Percentiles rank a stretch among this genome's conserved stretches.
Evolutionary conservation across 23 tunicate genomes (phyloP).

Genomic region (Ciona savignyi): DNA sequence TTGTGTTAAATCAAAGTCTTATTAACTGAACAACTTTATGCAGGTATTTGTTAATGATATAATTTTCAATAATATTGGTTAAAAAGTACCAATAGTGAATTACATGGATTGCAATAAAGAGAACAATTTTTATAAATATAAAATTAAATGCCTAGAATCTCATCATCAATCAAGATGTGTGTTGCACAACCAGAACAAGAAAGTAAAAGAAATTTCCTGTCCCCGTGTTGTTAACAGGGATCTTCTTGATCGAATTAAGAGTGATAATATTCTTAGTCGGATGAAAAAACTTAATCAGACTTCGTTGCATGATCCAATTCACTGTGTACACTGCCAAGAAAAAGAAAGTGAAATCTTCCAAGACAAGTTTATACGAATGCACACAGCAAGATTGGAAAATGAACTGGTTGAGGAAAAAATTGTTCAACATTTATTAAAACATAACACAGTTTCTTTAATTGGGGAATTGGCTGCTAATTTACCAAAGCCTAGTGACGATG

Average conservation of each 20-base stretch:
- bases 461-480: constrained; percentile 5
- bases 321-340: not conserved
- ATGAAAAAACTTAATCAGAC: constrained; percentile 2
- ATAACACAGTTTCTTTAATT: constrained; percentile 1
- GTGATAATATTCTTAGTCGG: not conserved
- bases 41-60: no score
- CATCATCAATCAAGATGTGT: not conserved
- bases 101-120: not conserved
- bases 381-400: not conserved
- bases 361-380: not conserved
- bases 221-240: not conserved
- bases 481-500: not conserved
- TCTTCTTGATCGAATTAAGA: not conserved
- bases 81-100: not conserved
- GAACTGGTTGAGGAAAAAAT: not conserved
- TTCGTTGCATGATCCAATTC: not conserved
- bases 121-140: no score
- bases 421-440: not conserved
- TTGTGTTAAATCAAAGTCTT: no score
- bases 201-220: no score
- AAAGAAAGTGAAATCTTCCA: not conserved
- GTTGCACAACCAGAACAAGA: not conserved
- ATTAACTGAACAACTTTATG: no score
- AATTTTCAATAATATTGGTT: no score
- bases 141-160: not conserved